phyloP scores from a whole-genome alignment of 2,797 vertebrate genomes.

The Muscicapa comitata region DNA sequence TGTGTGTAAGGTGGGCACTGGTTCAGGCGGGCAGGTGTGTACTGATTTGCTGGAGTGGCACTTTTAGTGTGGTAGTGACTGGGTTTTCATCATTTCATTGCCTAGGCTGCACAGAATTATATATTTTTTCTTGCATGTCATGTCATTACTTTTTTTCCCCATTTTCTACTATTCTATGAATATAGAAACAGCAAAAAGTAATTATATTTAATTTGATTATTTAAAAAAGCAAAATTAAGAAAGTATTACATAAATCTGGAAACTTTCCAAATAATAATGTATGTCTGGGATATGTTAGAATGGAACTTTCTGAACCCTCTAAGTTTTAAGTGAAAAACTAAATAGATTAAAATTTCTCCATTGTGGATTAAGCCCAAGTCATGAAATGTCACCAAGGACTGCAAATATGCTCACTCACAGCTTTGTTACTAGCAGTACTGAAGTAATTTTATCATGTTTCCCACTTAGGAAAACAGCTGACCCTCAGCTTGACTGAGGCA shows the following conservation, averaged over 20 bases:
- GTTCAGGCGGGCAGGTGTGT: neutral
- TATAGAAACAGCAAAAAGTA: neutral
- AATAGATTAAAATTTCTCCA: neutral
- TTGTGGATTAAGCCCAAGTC: neutral
- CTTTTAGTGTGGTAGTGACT: neutral
- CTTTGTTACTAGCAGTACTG: neutral
- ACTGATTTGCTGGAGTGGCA: neutral
- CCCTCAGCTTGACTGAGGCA: neutral
- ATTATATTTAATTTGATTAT: neutral
- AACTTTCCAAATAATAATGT: neutral
- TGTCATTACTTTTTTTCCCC: neutral
- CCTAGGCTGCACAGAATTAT: neutral
- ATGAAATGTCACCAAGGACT: neutral
- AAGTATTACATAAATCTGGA: neutral
- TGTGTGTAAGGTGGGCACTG: fast-evolving
- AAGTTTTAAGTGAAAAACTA: neutral
- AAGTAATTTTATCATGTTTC: neutral
- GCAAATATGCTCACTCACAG: neutral
- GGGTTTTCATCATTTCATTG: neutral
- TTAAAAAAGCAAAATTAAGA: neutral
- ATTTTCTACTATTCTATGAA: neutral
- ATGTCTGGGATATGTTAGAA: neutral
- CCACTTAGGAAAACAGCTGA: neutral
- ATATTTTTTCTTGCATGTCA: neutral
- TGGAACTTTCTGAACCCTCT: neutral